phyloP scores from a whole-genome alignment of 2,888 invertebrate species.

The Dolichomitus sp. region DNA sequence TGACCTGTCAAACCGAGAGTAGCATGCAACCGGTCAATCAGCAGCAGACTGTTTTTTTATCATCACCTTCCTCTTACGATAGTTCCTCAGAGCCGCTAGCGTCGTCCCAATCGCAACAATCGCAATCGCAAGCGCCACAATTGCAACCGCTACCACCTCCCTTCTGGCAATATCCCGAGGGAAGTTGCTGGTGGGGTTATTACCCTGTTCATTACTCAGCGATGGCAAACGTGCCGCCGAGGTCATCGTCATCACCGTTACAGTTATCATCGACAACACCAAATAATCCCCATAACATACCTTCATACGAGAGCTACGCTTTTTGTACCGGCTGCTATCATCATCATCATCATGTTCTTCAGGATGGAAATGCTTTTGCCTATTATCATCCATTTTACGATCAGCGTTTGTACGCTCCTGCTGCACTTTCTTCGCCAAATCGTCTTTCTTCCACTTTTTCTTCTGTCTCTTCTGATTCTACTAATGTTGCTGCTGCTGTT shows the following conservation, averaged over 20 bases:
- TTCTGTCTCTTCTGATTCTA: slow-evolving; percentile 6
- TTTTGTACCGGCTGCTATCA: slow-evolving; percentile 26
- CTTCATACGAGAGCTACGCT: slow-evolving; percentile 41
- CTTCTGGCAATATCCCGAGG: slow-evolving; percentile 74
- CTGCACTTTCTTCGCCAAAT: neutral
- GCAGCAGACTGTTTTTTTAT: slow-evolving; percentile 78
- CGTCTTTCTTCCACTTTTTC: slow-evolving; percentile 13
- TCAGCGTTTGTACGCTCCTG: slow-evolving; percentile 39
- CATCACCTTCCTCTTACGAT: slow-evolving; percentile 69
- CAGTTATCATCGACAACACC: slow-evolving; percentile 35
- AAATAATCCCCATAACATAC: slow-evolving; percentile 41
- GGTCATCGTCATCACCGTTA: slow-evolving; percentile 39
- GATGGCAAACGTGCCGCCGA: slow-evolving; percentile 61
- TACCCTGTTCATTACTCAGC: slow-evolving; percentile 66
- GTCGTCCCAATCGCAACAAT: slow-evolving; percentile 70
- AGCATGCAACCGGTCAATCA: slow-evolving; percentile 81
- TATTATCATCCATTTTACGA: slow-evolving; percentile 60
- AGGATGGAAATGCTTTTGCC: slow-evolving; percentile 38
- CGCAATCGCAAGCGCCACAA: slow-evolving; percentile 10
- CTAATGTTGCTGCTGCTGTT: neutral
- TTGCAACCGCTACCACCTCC: slow-evolving; percentile 69
- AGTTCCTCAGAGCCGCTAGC: slow-evolving; percentile 77
- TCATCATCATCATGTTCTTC: slow-evolving; percentile 39
- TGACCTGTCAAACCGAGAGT: slow-evolving; percentile 81
- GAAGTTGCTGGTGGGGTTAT: slow-evolving; percentile 76